Base-by-base conservation (phyloP, 2,888 invertebrate species). In the Rapana venosa region DNA sequence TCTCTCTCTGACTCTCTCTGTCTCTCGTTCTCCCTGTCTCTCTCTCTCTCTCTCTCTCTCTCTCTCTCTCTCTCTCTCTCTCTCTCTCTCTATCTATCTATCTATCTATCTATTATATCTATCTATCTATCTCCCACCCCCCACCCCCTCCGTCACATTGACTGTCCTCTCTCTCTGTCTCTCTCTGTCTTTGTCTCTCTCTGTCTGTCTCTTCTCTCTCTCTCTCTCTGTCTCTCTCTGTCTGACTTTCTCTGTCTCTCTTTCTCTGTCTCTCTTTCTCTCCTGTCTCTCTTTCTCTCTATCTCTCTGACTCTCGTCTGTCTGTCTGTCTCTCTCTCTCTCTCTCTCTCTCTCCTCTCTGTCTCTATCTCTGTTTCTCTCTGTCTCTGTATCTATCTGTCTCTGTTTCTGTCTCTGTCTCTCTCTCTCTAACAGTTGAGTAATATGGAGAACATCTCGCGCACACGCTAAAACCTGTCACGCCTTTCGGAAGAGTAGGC, bases 131-230 rank as follows among this genome's bases (percentile, higher is more conserved):
- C 58, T 85, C 58, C 47, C 85, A 47, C 56, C 47, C 56, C 47
- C 85, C n/a, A n/a, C n/a, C n/a, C n/a, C n/a, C n/a, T n/a, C n/a
- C n/a, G n/a, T n/a, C n/a, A n/a, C n/a, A n/a, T n/a, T n/a, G n/a
- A n/a, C n/a, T n/a, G n/a, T n/a, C 22, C 56, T 47, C 56, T 47
- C n/a, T 47, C 32, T 47, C 56, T 85, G 47, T 85, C 58, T 85
- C 26, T 58, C 47, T 85, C 26, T 85, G 47, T 85, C 85, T 85
- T n/a, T 47, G 47, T 47, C n/a, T 47, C 85, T 85, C 85, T 85
- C 32, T 13, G 8, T 35, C 13, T 35, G 58, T 83, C n/a, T 79
- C 47, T 56, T 58, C 56, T 79, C 32, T 58, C 15, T 83, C 58
- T 47, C 32, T 66, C n/a, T 22, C 35, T n/a, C 70, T 32, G 1